A percentile compares a stretch with the other conserved stretches of the same genome.
Evolutionary conservation across 2,113 vertebrate species (phyloP).

Genomic region (Rissa tridactyla): DNA sequence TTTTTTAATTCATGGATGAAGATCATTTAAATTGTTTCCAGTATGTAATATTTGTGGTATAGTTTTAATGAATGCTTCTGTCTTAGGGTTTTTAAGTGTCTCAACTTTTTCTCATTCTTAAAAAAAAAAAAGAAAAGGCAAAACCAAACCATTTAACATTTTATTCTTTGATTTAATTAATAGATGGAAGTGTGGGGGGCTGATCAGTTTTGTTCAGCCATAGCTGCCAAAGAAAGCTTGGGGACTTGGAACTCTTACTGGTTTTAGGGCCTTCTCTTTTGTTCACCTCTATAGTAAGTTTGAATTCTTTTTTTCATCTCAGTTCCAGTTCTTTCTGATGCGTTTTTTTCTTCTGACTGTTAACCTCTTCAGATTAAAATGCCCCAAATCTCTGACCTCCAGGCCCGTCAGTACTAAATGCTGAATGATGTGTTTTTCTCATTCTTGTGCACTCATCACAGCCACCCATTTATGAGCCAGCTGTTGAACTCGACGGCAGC

Average conservation of each 20-base stretch:
- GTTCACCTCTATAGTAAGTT: not conserved
- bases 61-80: not conserved
- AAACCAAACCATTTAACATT: not conserved
- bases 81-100: not conserved
- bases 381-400: constrained; percentile 11
- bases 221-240: not conserved
- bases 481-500: constrained; percentile 70
- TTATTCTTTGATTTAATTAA: not conserved
- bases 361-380: constrained; percentile 40
- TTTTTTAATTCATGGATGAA: not conserved
- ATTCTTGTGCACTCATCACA: constrained; percentile 48
- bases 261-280: not conserved
- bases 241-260: not conserved
- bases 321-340: not conserved
- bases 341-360: constrained; percentile 7
- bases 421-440: constrained; percentile 61
- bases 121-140: not conserved
- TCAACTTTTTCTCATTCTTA: not conserved
- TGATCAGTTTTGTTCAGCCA: not conserved
- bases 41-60: not conserved
- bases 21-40: not conserved
- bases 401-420: constrained; percentile 6
- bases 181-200: not conserved
- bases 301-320: not conserved
- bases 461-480: constrained; percentile 71